Base-by-base conservation (phyloP, 1,140 invertebrate genomes). In the Rhopalosiphum maidis region DNA sequence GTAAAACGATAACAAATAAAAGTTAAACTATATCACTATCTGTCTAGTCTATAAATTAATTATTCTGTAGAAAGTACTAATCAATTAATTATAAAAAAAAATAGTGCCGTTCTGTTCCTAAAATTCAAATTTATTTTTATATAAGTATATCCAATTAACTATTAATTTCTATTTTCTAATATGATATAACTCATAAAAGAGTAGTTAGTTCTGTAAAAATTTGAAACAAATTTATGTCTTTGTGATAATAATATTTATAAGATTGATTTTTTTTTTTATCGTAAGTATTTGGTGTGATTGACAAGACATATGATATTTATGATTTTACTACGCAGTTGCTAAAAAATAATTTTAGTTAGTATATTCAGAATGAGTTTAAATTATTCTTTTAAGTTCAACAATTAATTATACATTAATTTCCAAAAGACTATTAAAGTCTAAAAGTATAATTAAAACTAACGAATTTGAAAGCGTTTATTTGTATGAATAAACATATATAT, bases 381-480 rank as follows among this genome's bases (percentile, higher is more conserved):
- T 86, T 86, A 86, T 25, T 86, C 25, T 11, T 86, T 46, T 30
- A 5, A 86, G 30, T 37, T 35, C 15, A 18, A 37, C 41, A 60
- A 60, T 90, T 60, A 21, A 60, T 30, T 18, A 43, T 18, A 60
- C 37, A 60, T 90, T 43, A 21, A 54, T 90, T 90, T 41, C 25
- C 30, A 60, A 41, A 90, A 60, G 25, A 60, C 48, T 1, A 90
- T 41, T 46, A 25, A 8, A 43, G 11, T 30, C 15, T 18, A 46
- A 86, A 4, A 15, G 35, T 23, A 37, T 21, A 35, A 85, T 41
- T n/a, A 46, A 46, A 46, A 46, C 85, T 41, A 11, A 77, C 30
- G 18, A 77, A n/a, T 77, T 77, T n/a, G 51, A 90, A 90, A 90
- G 35, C 88, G 54, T 60, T 60, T 60, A 43, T 60, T 60, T 30